These are phyloP conservation scores for Ormyrus nitidulus DNA, from an alignment of 2,888 invertebrate species.

Conservation along the genomic window DNA sequence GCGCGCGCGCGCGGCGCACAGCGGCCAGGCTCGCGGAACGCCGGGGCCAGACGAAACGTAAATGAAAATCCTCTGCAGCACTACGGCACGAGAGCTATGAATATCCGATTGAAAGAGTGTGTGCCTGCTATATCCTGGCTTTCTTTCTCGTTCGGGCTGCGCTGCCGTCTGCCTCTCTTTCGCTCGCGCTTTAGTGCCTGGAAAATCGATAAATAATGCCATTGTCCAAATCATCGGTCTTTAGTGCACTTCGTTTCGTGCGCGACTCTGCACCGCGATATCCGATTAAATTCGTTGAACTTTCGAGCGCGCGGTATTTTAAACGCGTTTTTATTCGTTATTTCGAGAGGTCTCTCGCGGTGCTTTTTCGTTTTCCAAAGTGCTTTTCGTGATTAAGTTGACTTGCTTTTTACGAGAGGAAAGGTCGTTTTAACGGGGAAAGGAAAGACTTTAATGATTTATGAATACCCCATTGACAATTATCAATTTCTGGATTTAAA, in stretches of 20 bases:
- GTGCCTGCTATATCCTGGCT: background rate
- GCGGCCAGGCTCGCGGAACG: background rate
- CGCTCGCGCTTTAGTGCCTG: background rate
- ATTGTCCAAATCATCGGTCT: constrained; percentile 31
- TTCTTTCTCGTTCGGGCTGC: constrained; percentile 42
- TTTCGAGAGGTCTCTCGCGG: background rate
- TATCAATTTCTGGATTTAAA: background rate
- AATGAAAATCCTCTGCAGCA: constrained; percentile 41
- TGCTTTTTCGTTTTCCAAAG: too few species aligned
- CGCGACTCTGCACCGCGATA: too few species aligned
- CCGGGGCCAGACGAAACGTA: constrained; percentile 16
- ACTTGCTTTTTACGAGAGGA: too few species aligned
- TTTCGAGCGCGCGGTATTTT: background rate
- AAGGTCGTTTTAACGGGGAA: too few species aligned
- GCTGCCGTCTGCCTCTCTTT: background rate
- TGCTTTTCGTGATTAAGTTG: too few species aligned
- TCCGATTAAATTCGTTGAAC: background rate
- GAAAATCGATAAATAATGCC: constrained; percentile 50
- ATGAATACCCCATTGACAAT: too few species aligned
- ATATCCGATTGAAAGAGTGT: constrained; percentile 29
- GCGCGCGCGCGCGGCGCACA: background rate
- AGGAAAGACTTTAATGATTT: too few species aligned
- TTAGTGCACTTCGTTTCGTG: background rate
- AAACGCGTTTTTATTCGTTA: background rate
- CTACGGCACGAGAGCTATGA: constrained; percentile 21